phyloP scores from a whole-genome alignment of 2,888 invertebrate species.

The Ochropacha duplaris region DNA sequence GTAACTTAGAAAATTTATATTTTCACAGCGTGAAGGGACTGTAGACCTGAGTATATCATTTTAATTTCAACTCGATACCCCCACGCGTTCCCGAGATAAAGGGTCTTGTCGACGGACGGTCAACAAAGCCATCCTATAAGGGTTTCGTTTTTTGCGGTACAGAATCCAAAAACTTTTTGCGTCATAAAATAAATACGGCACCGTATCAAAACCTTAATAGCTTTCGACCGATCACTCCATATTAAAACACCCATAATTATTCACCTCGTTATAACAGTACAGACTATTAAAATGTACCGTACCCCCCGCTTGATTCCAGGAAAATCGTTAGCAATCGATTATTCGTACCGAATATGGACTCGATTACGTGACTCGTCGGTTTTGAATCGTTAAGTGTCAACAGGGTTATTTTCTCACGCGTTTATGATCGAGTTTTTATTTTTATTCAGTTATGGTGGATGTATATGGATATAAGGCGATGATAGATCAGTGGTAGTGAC shows the following conservation, averaged over 20 bases:
- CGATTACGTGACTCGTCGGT: slow-evolving; percentile 11
- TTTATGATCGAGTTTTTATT: neutral
- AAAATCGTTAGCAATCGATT: slow-evolving; percentile 8
- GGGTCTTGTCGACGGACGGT: too few species aligned
- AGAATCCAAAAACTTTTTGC: too few species aligned
- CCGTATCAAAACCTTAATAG: neutral
- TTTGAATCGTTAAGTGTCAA: slow-evolving; percentile 10
- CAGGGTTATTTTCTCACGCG: neutral
- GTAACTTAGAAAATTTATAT: too few species aligned
- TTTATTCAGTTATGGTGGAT: neutral
- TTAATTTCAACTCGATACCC: too few species aligned
- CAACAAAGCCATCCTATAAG: too few species aligned
- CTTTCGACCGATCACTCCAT: neutral
- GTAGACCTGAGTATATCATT: too few species aligned
- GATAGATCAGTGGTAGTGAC: too few species aligned
- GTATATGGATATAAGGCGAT: too few species aligned
- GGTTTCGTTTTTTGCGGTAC: too few species aligned
- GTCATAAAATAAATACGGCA: neutral
- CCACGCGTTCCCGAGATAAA: too few species aligned
- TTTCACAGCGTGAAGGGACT: too few species aligned
- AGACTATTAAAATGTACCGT: neutral
- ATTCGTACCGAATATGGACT: slow-evolving; percentile 23
- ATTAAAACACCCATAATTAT: neutral
- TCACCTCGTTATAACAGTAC: slow-evolving; percentile 2
- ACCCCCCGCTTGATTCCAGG: slow-evolving; percentile 8